Conservation (phyloP, 2,888 invertebrate genomes). For the Clusia tigrina region DNA sequence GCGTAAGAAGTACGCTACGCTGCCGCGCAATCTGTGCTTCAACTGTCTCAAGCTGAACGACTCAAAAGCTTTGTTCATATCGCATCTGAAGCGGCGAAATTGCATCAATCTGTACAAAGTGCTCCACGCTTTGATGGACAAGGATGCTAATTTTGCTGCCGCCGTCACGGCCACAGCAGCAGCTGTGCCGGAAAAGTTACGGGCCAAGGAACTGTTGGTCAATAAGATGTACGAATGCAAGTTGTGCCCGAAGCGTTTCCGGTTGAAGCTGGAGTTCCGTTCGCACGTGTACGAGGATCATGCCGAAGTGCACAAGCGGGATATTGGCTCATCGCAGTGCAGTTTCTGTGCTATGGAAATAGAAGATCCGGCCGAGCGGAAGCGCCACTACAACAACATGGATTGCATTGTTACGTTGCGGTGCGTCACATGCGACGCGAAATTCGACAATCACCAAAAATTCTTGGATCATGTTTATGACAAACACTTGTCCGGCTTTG, state of each 20-base stretch:
- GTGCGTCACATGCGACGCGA: slow-evolving; percentile 63
- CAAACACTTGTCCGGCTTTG: slow-evolving; percentile 56
- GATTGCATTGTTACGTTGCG: slow-evolving; percentile 63
- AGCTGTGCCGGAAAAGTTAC: slow-evolving; percentile 54
- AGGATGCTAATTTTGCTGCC: slow-evolving; percentile 44
- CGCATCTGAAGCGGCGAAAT: slow-evolving; percentile 63
- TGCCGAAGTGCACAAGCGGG: slow-evolving; percentile 61
- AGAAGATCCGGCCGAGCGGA: slow-evolving; percentile 61
- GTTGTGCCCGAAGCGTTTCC: slow-evolving; percentile 61
- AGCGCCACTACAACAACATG: slow-evolving; percentile 65
- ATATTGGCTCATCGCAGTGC: slow-evolving; percentile 60
- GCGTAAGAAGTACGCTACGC: slow-evolving; percentile 61
- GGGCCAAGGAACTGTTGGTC: slow-evolving; percentile 63
- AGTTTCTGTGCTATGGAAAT: slow-evolving; percentile 62
- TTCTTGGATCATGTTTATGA: slow-evolving; percentile 64
- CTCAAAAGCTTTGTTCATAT: slow-evolving; percentile 64
- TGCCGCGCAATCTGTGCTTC: slow-evolving; percentile 63
- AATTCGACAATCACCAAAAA: slow-evolving; percentile 61
- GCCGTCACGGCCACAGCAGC: slow-evolving; percentile 40
- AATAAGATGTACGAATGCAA: slow-evolving; percentile 65
- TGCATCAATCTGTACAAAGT: slow-evolving; percentile 63
- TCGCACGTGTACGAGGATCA: slow-evolving; percentile 64
- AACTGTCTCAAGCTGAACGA: slow-evolving; percentile 64
- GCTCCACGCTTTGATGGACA: slow-evolving; percentile 51
- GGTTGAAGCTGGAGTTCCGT: slow-evolving; percentile 63